These are phyloP conservation scores for Lasiurus cinereus DNA, from an alignment of 2,113 vertebrate species.

Conservation along the genomic window DNA sequence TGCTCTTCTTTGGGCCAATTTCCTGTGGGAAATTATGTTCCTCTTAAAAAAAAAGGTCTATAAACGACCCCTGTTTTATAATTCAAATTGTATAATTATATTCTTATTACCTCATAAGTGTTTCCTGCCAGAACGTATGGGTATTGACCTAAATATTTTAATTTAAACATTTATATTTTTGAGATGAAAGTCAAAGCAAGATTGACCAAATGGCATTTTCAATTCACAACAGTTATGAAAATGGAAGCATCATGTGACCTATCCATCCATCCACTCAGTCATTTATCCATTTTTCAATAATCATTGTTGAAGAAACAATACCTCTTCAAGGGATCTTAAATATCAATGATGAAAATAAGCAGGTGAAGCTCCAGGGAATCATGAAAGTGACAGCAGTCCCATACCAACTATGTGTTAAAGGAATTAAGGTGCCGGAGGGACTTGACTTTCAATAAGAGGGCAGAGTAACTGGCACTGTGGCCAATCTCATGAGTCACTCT, in stretches of 20 bases:
- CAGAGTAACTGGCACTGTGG: neutral
- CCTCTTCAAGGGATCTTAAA: neutral
- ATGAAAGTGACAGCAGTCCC: neutral
- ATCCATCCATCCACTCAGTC: neutral
- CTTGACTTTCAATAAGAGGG: neutral
- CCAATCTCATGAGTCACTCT: accelerated
- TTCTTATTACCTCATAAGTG: neutral
- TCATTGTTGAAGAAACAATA: neutral
- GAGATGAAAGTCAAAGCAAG: neutral
- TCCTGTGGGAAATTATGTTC: slow-evolving; percentile 26
- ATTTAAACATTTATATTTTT: slow-evolving; percentile 35
- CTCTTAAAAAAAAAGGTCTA: neutral
- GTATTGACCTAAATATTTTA: neutral
- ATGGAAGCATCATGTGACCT: neutral
- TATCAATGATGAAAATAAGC: neutral
- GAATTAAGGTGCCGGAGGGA: neutral
- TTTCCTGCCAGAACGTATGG: neutral
- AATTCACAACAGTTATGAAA: neutral
- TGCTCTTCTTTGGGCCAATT: neutral
- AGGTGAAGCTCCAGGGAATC: neutral
- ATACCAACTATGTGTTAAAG: neutral
- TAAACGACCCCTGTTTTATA: slow-evolving; percentile 12
- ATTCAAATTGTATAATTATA: neutral
- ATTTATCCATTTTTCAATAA: neutral
- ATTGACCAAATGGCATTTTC: neutral